Conservation (phyloP, 2,797 vertebrate species). For the Ptychobarbus kaznakovi region DNA sequence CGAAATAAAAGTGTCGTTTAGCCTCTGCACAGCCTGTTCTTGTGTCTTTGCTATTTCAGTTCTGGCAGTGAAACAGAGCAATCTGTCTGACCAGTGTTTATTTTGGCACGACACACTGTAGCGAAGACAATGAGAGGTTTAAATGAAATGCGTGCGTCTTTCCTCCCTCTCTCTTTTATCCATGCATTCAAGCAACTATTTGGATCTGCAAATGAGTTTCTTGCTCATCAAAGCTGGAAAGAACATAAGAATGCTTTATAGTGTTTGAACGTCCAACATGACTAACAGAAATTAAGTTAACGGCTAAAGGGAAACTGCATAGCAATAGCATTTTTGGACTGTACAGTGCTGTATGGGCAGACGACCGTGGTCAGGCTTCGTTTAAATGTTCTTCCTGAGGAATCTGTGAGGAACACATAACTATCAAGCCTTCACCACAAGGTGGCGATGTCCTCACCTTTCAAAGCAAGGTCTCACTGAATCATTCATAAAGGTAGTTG, state of each 20-base stretch:
- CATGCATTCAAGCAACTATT: conserved; percentile 48
- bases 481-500: not conserved
- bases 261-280: conserved; percentile 16
- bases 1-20: conserved; percentile 24
- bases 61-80: conserved; percentile 46
- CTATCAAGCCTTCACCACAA: conserved; percentile 19
- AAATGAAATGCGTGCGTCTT: conserved; percentile 41
- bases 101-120: conserved; percentile 42
- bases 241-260: conserved; percentile 19
- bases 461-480: not conserved
- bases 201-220: conserved; percentile 46
- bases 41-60: conserved; percentile 38
- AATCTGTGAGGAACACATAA: not conserved
- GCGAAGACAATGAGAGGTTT: conserved; percentile 50
- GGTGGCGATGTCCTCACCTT: conserved; percentile 17
- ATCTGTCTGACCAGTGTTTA: conserved; percentile 40
- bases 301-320: conserved; percentile 7
- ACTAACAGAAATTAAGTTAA: not conserved
- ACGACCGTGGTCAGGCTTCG: not conserved
- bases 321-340: not conserved
- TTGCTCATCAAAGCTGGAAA: conserved; percentile 51
- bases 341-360: not conserved
- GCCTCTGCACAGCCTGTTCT: conserved; percentile 25
- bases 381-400: not conserved
- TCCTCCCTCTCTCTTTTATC: not conserved